Percentiles rank a stretch among this genome's conserved stretches.
phyloP scores from a whole-genome alignment of 2,797 vertebrate species.

The Rallus crepitans region DNA sequence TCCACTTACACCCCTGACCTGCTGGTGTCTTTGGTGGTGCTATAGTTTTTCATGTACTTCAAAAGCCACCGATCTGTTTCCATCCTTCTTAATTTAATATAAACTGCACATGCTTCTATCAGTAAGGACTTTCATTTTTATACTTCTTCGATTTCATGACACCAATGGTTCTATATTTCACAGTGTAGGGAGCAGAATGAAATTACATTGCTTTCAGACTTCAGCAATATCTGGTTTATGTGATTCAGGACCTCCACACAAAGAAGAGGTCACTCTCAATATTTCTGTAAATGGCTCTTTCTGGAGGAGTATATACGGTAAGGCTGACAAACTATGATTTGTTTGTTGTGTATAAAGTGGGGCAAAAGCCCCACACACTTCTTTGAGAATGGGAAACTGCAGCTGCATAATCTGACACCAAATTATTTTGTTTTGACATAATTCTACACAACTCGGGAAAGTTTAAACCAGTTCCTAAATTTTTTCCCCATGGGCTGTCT shows the following conservation, averaged over 20 bases:
- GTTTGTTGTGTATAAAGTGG: neutral
- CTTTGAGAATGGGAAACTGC: neutral
- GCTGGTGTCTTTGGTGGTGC: constrained; percentile 64
- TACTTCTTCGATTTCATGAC: constrained; percentile 79
- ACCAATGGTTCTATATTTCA: constrained; percentile 81
- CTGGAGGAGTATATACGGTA: constrained; percentile 27
- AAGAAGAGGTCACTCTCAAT: constrained; percentile 79
- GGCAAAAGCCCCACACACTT: neutral
- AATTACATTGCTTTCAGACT: constrained; percentile 79
- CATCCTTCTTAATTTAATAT: constrained; percentile 83
- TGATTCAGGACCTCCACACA: constrained; percentile 78
- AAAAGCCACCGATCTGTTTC: constrained; percentile 78
- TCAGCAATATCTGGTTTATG: constrained; percentile 81
- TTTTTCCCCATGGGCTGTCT: neutral
- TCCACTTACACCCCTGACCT: constrained; percentile 79
- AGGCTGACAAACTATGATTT: constrained; percentile 34
- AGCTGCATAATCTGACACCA: neutral
- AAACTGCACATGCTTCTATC: constrained; percentile 80
- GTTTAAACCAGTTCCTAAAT: neutral
- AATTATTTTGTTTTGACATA: neutral
- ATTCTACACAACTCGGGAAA: neutral
- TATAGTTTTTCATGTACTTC: constrained; percentile 78
- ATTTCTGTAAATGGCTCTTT: constrained; percentile 74
- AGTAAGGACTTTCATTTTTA: constrained; percentile 81
- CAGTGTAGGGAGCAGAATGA: constrained; percentile 77